phyloP scores from a whole-genome alignment of 1,140 invertebrate genomes.

The Eufriesea mexicana region DNA sequence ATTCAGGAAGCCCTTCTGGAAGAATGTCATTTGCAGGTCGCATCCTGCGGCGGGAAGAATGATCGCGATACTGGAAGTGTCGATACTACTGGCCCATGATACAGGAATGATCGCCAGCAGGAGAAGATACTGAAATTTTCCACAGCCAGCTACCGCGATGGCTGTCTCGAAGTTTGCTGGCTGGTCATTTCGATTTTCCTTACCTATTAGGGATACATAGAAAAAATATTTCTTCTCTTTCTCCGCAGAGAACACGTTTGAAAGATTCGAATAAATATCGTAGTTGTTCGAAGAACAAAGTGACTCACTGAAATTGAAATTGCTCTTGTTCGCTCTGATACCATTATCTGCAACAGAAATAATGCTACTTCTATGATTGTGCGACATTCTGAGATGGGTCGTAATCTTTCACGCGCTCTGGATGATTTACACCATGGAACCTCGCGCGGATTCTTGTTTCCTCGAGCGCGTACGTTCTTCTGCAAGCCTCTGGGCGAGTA shows the following conservation, averaged over 20 bases:
- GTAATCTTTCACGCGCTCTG: background rate
- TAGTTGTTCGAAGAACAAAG: background rate
- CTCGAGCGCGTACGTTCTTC: background rate
- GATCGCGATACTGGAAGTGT: conserved; percentile 86
- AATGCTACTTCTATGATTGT: conserved; percentile 10
- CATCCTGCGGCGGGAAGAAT: conserved; percentile 88
- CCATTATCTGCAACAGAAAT: background rate
- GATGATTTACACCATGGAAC: background rate
- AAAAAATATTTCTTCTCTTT: background rate
- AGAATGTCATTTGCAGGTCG: conserved; percentile 85
- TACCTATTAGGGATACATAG: background rate
- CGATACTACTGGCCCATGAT: conserved; percentile 85
- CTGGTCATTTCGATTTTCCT: conserved; percentile 64
- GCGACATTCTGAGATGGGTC: conserved; percentile 11
- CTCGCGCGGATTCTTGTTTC: background rate
- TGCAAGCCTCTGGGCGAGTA: background rate
- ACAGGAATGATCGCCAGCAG: conserved; percentile 85
- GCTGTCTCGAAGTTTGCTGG: conserved; percentile 85
- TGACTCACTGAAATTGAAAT: conserved; percentile 47
- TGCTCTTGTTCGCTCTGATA: background rate
- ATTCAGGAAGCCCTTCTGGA: conserved; percentile 87
- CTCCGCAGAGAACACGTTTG: too few relatives aligned
- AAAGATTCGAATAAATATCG: background rate
- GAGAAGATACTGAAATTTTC: conserved; percentile 86
- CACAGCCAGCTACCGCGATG: conserved; percentile 84